These are phyloP conservation scores for Nothobranchius furzeri DNA, from an alignment of 2,113 vertebrate species.

Conservation along the genomic window DNA sequence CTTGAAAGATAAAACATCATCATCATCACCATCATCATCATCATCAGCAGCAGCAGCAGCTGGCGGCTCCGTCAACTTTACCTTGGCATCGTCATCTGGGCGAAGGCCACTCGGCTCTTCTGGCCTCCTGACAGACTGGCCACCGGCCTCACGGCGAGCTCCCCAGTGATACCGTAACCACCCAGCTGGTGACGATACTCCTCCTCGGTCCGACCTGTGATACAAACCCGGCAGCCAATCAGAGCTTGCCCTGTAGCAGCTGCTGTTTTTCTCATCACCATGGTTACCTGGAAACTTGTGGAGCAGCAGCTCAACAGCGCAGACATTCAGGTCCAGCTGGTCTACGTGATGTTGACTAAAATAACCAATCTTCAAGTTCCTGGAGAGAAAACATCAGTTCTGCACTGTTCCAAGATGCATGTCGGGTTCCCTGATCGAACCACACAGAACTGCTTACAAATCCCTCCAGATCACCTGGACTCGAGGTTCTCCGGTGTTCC, in stretches of 20 bases:
- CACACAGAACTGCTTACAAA: too few species aligned
- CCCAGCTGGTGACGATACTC: constrained; percentile 98
- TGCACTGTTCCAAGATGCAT: too few species aligned
- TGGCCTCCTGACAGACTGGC: constrained; percentile 95
- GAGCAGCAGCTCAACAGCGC: constrained; percentile 90
- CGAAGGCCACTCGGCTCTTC: constrained; percentile 97
- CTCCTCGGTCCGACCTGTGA: constrained; percentile 89
- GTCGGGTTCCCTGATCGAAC: too few species aligned
- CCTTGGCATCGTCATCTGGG: constrained; percentile 98
- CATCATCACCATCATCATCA: background rate
- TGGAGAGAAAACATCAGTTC: constrained; percentile 53
- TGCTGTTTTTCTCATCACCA: background rate
- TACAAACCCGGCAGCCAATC: constrained; percentile 1
- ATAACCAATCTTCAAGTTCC: constrained; percentile 96
- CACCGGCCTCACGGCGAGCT: constrained; percentile 90
- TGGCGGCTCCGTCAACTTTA: constrained; percentile 46
- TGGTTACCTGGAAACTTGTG: constrained; percentile 92
- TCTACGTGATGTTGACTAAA: constrained; percentile 98
- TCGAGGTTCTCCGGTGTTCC: too few species aligned
- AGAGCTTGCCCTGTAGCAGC: background rate
- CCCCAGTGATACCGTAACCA: constrained; percentile 92
- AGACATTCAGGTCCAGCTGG: constrained; percentile 95
- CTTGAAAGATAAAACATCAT: constrained; percentile 70
- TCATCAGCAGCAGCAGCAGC: background rate
- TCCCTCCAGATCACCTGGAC: too few species aligned